Evolutionary conservation across 2,113 vertebrate genomes (phyloP).

Genomic region (Cephalophus harveyi): DNA sequence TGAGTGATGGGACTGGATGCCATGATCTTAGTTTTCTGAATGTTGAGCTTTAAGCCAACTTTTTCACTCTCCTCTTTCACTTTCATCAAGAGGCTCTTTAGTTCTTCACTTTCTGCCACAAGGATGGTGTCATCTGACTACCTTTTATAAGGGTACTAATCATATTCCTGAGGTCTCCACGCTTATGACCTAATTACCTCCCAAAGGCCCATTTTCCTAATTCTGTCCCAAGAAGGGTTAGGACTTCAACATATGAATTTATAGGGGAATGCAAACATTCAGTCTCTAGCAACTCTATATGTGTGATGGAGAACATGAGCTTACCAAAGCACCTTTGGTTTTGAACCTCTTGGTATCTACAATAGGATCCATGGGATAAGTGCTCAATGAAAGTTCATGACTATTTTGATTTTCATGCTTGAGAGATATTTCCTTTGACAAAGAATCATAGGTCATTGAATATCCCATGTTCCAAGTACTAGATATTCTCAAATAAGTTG

Average conservation of each 20-base stretch:
- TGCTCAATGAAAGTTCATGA: background rate
- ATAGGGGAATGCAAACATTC: background rate
- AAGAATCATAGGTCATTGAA: background rate
- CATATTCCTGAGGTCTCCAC: rapidly evolving
- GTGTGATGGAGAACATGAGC: background rate
- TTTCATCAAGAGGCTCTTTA: background rate
- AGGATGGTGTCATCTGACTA: background rate
- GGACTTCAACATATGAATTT: background rate
- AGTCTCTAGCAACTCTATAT: background rate
- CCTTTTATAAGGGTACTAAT: too few species aligned
- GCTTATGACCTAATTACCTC: background rate
- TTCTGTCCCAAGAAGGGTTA: background rate
- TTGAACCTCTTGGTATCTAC: background rate
- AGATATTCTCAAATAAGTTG: background rate
- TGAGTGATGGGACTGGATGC: background rate
- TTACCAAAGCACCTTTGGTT: background rate
- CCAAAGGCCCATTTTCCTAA: background rate
- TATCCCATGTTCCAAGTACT: background rate
- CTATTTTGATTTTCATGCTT: background rate
- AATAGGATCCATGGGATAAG: background rate
- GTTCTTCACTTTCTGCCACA: background rate
- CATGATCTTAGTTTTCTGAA: background rate
- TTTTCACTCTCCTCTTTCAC: background rate
- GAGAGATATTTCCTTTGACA: background rate
- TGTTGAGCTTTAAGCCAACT: background rate